Base-by-base conservation (phyloP, 2,888 invertebrate species). In the Prosapia bicincta region DNA sequence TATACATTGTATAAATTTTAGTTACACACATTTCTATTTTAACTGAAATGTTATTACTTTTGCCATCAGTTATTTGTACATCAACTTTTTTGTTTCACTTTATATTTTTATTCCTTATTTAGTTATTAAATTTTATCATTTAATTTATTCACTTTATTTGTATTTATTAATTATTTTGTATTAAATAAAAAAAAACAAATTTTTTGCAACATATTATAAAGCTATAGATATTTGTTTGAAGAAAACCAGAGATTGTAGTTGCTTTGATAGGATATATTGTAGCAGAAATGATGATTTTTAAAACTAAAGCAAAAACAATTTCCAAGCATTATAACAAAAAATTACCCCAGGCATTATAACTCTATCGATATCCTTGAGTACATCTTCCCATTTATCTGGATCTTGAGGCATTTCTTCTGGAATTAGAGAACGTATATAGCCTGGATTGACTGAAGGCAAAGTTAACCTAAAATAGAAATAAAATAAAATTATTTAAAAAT, bases 261-360 rank as follows among this genome's bases (percentile, higher is more conserved):
- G 28, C 23, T 15, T 10, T 66, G 9, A 20, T 20, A 13, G 66
- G 66, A 23, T 66, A 23, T 10, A 13, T 15, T 66, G 13, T 10
- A 9, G 66, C 9, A 15, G 10, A 10, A 9, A 24, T 10, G 7
- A 7, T n/a, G 13, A 9, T 26, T 69, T 69, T 15, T 69, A 10
- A 10, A n/a, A n/a, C n/a, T n/a, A n/a, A n/a, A n/a, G n/a, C n/a
- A n/a, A 24, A 66, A 20, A 76, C 71, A 3, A 9, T 71, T 71
- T 26, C 25, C 15, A 10, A 13, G 65, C 25, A 13, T 32, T 15
- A 38, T 32, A 20, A 1, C n/a, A n/a, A 71, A 24, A 71, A 75
- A 85, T 85, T 84, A 93, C 95, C 80, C 98, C 98, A 0, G 98
- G 98, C 91, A 97, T 92, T 79, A 99, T 93, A 74, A 93, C 89